Evolutionary conservation across 2,888 invertebrate species (phyloP).

Genomic region (Xiphydria camelus): DNA sequence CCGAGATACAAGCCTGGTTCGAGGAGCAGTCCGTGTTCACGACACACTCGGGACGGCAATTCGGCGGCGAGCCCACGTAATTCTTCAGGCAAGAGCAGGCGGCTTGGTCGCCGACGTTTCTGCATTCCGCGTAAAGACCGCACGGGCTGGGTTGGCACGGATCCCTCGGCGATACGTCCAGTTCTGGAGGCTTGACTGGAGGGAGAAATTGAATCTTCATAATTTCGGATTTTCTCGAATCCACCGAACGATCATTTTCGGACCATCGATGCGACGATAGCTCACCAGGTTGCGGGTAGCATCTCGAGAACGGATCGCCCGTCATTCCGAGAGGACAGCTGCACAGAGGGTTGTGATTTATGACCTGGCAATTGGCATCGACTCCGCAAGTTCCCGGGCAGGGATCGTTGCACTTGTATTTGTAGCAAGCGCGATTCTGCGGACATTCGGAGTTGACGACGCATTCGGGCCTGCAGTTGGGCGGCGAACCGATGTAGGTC

Average conservation of each 20-base stretch:
- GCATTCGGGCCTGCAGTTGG: slow-evolving; percentile 83
- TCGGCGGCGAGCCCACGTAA: slow-evolving; percentile 72
- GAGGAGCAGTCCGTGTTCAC: slow-evolving; percentile 69
- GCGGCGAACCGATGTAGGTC: slow-evolving; percentile 75
- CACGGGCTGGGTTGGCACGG: slow-evolving; percentile 77
- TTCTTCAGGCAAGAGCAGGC: slow-evolving; percentile 68
- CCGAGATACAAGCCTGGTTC: slow-evolving; percentile 69
- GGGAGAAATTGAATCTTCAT: not conserved
- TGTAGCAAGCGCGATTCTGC: slow-evolving; percentile 77
- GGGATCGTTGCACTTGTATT: slow-evolving; percentile 80
- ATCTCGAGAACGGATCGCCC: slow-evolving; percentile 80
- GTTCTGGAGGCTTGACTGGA: slow-evolving; percentile 22
- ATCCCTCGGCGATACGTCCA: slow-evolving; percentile 56
- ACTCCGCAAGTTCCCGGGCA: slow-evolving; percentile 81
- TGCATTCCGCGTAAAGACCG: slow-evolving; percentile 71
- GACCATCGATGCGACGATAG: not conserved
- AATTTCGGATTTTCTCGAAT: slow-evolving; percentile 27
- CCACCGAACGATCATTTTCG: slow-evolving; percentile 24
- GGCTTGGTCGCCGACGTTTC: slow-evolving; percentile 63
- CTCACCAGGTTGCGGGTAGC: slow-evolving; percentile 61
- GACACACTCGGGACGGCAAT: slow-evolving; percentile 68
- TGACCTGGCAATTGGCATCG: slow-evolving; percentile 76
- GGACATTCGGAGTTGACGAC: slow-evolving; percentile 81
- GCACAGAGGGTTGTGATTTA: slow-evolving; percentile 82
- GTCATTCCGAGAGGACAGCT: slow-evolving; percentile 73